Base-by-base conservation (phyloP, 2,888 invertebrate genomes). In the Mongoloraphidia duomilia region DNA sequence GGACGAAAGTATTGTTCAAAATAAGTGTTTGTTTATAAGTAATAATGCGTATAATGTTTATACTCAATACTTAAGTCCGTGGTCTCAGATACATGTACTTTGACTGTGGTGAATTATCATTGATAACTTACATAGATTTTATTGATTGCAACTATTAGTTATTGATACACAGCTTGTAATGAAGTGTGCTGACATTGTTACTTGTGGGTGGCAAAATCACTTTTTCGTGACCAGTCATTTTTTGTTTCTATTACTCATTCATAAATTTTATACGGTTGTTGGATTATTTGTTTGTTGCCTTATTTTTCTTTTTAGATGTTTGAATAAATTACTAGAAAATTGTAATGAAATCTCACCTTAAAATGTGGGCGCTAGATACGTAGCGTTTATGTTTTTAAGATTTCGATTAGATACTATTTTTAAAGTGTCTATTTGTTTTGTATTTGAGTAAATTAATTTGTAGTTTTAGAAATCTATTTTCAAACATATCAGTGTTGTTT, bases 71-170 rank as follows among this genome's bases (percentile, higher is more conserved):
- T 39, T 14, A 39, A 12, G 17, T 39, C 40, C 40, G 40, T 39
- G 13, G 40, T 14, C 17, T 12, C 12, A 11, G 17, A 39, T 12
- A 44, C 44, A 44, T 42, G 33, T 26, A 26, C 26, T 26, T 44
- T 44, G 34, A 13, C 44, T 44, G 34, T 44, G 33, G 44, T 44
- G 34, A 44, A 44, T 13, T 38, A 14, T 41, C 47, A 41, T 47
- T 41, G 40, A 47, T 41, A 40, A 47, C 26, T 47, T 34, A 43
- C 48, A 48, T 33, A 34, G 42, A 43, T 42, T 48, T 33, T 43
- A 48, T 48, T 43, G 48, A 48, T 48, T 48, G 43, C 38, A 43
- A 48, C 48, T 36, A 48, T 48, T 48, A 48, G 42, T 48, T 48
- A 48, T 43, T 43, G 48, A 48, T 48, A 42, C 11, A 43, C 35